Percentiles rank a stretch among this genome's conserved stretches.
phyloP scores from a whole-genome alignment of 1,140 invertebrate genomes.

The Maconellicoccus hirsutus region DNA sequence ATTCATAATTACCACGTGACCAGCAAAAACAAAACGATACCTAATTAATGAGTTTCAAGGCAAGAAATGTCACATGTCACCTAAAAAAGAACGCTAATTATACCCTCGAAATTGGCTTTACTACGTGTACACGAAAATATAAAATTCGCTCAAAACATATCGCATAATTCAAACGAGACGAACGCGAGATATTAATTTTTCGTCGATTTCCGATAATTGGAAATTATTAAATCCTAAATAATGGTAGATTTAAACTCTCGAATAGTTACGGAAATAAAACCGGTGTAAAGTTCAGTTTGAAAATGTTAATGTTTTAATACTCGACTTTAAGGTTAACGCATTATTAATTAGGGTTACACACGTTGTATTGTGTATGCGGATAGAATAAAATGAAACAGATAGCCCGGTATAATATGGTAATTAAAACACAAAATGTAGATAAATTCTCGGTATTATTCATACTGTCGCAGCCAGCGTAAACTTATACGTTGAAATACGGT shows the following conservation, averaged over 20 bases:
- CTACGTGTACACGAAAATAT: too few relatives aligned
- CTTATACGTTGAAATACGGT: neutral
- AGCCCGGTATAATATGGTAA: slow-evolving; percentile 16
- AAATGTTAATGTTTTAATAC: slow-evolving; percentile 5
- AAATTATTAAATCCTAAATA: too few relatives aligned
- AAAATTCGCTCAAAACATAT: too few relatives aligned
- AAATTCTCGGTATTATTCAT: slow-evolving; percentile 13
- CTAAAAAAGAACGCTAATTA: too few relatives aligned
- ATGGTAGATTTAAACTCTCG: neutral
- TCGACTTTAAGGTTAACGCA: neutral
- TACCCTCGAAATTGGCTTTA: too few relatives aligned
- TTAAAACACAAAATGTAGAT: slow-evolving; percentile 15
- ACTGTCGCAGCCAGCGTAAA: neutral
- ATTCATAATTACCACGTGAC: too few relatives aligned
- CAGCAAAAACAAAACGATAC: too few relatives aligned
- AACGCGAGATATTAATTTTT: too few relatives aligned
- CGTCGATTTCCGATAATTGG: too few relatives aligned
- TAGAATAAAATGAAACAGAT: slow-evolving; percentile 12
- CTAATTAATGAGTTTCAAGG: too few relatives aligned
- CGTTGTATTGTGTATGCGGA: neutral
- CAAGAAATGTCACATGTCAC: too few relatives aligned
- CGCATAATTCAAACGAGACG: too few relatives aligned
- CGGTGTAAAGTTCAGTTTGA: neutral
- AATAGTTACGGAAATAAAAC: neutral
- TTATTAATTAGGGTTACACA: slow-evolving; percentile 9